Base-by-base conservation (phyloP, 2,888 invertebrate genomes). In the Drosophila pseudotalamancana region DNA sequence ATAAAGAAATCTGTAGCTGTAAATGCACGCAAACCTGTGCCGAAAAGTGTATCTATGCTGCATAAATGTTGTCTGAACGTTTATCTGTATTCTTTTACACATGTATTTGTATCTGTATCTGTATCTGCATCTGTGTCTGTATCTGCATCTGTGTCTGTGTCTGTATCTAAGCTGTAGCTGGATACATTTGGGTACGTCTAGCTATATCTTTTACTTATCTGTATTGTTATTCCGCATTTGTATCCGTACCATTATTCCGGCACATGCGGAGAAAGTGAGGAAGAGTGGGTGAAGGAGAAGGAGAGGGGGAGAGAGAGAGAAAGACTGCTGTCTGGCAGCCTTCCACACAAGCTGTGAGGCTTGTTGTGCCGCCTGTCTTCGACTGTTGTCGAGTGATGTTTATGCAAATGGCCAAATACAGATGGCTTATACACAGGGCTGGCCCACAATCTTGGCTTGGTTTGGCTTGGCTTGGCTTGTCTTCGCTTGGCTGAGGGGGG, bases 361-460 rank as follows among this genome's bases (percentile, higher is more conserved):
- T 53, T 62, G 54, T 31, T 34, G 31, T 35, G 49, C 19, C 21
- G 11, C n/a, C 32, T 57, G 42, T 23, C 45, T 23, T 29, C 25
- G 48, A 11, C 27, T 37, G 49, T 21, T 65, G 48, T 49, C 50
- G 54, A 48, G 53, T 51, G 49, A 63, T 79, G 84, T 80, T 75
- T 83, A 79, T 79, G 79, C 79, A 80, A 79, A 79, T 79, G 43
- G 40, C 68, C 62, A 49, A 63, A 62, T 65, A 72, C 61, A 49
- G 45, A 49, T 21, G 40, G 46, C 50, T 62, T 50, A 48, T 37
- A 25, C 14, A 12, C 19, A 35, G 34, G 46, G 25, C 43, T 12
- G 34, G 31, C n/a, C n/a, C 35, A 29, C 43, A 29, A 16, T 16
- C 40, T n/a, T 4, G 1, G 21, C 34, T 21, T 2, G 1, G 8